Evolutionary conservation across 2,888 invertebrate genomes (phyloP), one percentile per base, ranked within the genome.

Genomic region (Iphiclides podalirius): DNA sequence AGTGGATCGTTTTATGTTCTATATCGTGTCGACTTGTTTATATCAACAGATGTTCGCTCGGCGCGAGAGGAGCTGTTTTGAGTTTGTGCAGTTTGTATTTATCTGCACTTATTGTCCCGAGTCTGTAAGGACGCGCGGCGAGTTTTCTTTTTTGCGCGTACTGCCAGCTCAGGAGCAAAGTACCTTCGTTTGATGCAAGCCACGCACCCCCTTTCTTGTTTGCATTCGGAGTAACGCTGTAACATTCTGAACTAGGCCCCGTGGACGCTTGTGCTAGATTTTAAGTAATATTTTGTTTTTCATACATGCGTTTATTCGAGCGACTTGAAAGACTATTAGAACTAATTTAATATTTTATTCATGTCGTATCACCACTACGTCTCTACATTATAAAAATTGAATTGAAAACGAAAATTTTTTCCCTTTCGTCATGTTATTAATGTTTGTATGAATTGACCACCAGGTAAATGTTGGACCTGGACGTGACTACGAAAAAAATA

Each of bases 1-100:
- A 57, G 52, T 43, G 47, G 55, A 54, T 52, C 59, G 60, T 60
- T 60, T 50, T 54, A 34, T 43, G 48, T 43, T 49, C 33, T 49
- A 49, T 43, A 49, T 49, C 23, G 26, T 40, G 35, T 28, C 31
- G 31, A 31, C 31, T 31, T 40, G 35, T 47, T 28, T 39, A 46
- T 40, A 34, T 17, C 17, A 46, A 31, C 33, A 39, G 46, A 39
- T 26, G 36, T 16, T 28, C 14, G 36, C 12, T 17, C 9, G 41
- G 20, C 31, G 36, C 20, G 37, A 8, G 42, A 6, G 17, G 33
- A 42, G 15, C 36, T 38, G 48, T 43, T 49, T 38, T 49, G 42
- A 49, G 38, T 43, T 43, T 43, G 43, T 49, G 48, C 48, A 23
- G 43, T 49, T 49, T 8, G 41, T 42, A 37, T 47, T 47, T 47